Evolutionary conservation across 2,888 invertebrate genomes (phyloP).

Genomic region (Cataglyphis albicans): DNA sequence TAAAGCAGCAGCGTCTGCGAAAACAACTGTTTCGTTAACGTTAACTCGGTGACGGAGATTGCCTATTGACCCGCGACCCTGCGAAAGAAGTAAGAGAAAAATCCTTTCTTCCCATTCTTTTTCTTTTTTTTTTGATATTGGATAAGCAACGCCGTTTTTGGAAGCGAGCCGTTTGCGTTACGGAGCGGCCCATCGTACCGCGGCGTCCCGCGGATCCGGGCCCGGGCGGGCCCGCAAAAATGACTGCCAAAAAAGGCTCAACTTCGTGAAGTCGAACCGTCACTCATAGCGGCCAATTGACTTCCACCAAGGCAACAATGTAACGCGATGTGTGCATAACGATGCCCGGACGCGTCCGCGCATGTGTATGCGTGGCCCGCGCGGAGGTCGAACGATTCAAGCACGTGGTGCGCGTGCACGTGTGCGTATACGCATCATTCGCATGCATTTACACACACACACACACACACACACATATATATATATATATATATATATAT

Average conservation of each 20-base stretch:
- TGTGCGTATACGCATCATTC: slow-evolving; percentile 24
- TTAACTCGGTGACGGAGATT: neutral
- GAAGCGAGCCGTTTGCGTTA: slow-evolving; percentile 44
- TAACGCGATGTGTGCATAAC: slow-evolving; percentile 66
- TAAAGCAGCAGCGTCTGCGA: neutral
- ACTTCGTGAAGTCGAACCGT: slow-evolving; percentile 69
- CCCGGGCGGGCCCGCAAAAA: slow-evolving; percentile 41
- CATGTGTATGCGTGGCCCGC: slow-evolving; percentile 29
- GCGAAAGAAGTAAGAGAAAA: slow-evolving; percentile 6
- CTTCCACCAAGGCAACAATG: slow-evolving; percentile 62
- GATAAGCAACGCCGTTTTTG: slow-evolving; percentile 55
- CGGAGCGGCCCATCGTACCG: slow-evolving; percentile 32
- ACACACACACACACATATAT: neutral
- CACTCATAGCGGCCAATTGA: slow-evolving; percentile 67
- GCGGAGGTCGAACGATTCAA: slow-evolving; percentile 24
- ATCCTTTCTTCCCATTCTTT: neutral
- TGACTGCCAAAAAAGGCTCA: slow-evolving; percentile 65
- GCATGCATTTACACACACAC: neutral
- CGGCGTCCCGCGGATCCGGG: slow-evolving; percentile 43
- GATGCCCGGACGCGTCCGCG: slow-evolving; percentile 42
- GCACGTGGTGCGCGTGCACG: slow-evolving; percentile 24
- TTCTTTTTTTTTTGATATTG: neutral
- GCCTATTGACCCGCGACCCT: neutral
- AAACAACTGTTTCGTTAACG: slow-evolving; percentile 31
- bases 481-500: neutral